phyloP scores from a whole-genome alignment of 23 tunicate genomes.

The Trididemnum clinides region DNA sequence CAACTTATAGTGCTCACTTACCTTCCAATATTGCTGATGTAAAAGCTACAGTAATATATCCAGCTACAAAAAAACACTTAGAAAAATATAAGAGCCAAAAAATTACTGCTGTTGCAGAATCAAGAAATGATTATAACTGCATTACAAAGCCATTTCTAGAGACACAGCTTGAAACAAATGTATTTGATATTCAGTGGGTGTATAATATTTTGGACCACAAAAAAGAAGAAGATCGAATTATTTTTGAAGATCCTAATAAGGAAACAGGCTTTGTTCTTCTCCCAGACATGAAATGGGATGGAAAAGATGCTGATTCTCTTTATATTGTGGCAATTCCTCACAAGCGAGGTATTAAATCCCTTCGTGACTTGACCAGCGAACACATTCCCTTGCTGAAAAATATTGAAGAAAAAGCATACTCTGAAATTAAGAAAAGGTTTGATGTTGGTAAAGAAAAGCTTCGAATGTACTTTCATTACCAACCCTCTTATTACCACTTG shows the following conservation, averaged over 20 bases:
- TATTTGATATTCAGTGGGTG: slow-evolving; percentile 85
- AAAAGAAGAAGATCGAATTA: slow-evolving; percentile 68
- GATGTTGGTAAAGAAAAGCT: slow-evolving; percentile 32
- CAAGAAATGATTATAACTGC: slow-evolving; percentile 47
- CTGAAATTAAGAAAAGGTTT: slow-evolving; percentile 50
- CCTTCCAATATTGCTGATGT: slow-evolving; percentile 22
- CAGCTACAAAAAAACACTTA: slow-evolving; percentile 88
- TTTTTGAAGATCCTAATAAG: slow-evolving; percentile 70
- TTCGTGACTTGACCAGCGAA: slow-evolving; percentile 63
- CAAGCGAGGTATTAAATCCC: slow-evolving; percentile 55
- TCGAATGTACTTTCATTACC: slow-evolving; percentile 87
- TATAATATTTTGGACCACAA: slow-evolving; percentile 90
- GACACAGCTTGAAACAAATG: slow-evolving; percentile 46
- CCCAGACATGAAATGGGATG: slow-evolving; percentile 94
- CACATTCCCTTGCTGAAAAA: slow-evolving; percentile 80
- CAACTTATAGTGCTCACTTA: slow-evolving; percentile 61
- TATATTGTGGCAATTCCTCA: slow-evolving; percentile 71
- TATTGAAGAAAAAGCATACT: slow-evolving; percentile 28
- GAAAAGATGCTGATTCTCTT: slow-evolving; percentile 48
- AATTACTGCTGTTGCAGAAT: slow-evolving; percentile 59
- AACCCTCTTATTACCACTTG: slow-evolving; percentile 92
- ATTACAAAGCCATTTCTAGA: slow-evolving; percentile 73
- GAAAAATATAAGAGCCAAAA: slow-evolving; percentile 68
- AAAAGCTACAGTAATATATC: slow-evolving; percentile 85
- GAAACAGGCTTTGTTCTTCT: slow-evolving; percentile 75